Evolutionary conservation across 2,888 invertebrate genomes (phyloP).

Genomic region (Papilio demoleus): DNA sequence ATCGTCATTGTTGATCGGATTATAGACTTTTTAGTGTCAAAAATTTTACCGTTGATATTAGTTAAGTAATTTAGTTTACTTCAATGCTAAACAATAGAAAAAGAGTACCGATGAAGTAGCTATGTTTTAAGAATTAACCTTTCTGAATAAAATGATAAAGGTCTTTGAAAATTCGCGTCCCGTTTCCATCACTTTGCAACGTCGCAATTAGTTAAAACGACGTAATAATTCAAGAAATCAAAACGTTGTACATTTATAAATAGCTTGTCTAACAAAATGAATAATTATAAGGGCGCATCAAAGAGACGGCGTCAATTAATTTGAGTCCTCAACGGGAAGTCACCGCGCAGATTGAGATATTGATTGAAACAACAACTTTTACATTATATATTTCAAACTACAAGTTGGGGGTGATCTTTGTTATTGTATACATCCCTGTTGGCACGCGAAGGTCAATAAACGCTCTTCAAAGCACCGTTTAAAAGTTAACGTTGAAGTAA

Average conservation of each 20-base stretch:
- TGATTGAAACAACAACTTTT: slow-evolving; percentile 26
- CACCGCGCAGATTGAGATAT: slow-evolving; percentile 53
- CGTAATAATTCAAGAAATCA: slow-evolving; percentile 47
- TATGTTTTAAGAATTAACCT: neutral
- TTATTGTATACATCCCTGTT: neutral
- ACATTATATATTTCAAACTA: neutral
- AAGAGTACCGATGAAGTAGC: too few relatives aligned
- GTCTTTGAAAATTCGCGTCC: slow-evolving; percentile 26
- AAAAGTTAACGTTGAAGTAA: neutral
- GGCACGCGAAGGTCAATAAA: neutral
- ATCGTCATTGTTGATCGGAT: too few relatives aligned
- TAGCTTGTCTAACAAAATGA: slow-evolving; percentile 61
- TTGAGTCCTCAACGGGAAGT: slow-evolving; percentile 56
- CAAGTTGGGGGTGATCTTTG: neutral
- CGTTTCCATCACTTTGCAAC: slow-evolving; percentile 18
- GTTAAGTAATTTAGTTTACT: too few relatives aligned
- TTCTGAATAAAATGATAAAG: slow-evolving; percentile 21
- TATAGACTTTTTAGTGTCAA: too few relatives aligned
- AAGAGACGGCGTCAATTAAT: slow-evolving; percentile 66
- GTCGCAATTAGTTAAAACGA: slow-evolving; percentile 39
- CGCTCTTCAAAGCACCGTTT: too few relatives aligned
- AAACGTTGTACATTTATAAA: slow-evolving; percentile 56
- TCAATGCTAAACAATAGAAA: too few relatives aligned
- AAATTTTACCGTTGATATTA: too few relatives aligned
- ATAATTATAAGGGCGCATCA: slow-evolving; percentile 61